phyloP scores from a whole-genome alignment of 2,113 vertebrate species.

The Anoplopoma fimbria region DNA sequence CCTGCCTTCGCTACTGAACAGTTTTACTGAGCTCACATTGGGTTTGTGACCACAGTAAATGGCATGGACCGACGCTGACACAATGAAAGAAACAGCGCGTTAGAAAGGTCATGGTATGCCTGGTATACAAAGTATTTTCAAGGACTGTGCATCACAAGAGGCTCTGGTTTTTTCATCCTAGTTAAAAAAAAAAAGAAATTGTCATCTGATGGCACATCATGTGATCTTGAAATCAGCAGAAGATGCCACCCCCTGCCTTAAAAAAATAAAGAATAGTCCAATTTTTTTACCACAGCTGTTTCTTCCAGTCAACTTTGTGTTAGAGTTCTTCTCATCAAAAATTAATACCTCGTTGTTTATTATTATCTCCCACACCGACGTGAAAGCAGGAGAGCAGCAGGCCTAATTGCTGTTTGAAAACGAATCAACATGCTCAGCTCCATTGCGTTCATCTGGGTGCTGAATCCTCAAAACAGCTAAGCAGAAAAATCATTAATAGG shows the following conservation, averaged over 20 bases:
- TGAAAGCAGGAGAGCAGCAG: slow-evolving; percentile 41
- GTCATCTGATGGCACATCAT: not conserved
- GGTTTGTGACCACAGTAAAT: not conserved
- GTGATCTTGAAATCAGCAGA: slow-evolving; percentile 23
- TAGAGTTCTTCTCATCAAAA: slow-evolving; percentile 64
- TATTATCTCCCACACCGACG: slow-evolving; percentile 46
- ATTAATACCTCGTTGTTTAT: slow-evolving; percentile 63
- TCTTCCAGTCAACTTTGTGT: slow-evolving; percentile 24
- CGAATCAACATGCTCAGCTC: slow-evolving; percentile 32
- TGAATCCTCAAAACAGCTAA: slow-evolving; percentile 27
- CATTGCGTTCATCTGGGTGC: not conserved
- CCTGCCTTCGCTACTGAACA: not conserved
- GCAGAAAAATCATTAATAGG: slow-evolving; percentile 20
- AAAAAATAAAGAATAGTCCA: not conserved
- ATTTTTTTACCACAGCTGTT: slow-evolving; percentile 37
- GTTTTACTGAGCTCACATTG: not conserved
- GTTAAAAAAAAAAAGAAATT: slow-evolving; percentile 8
- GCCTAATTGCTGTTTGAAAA: slow-evolving; percentile 43
- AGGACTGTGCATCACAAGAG: slow-evolving; percentile 31
- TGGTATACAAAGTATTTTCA: no score
- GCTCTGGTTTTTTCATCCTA: slow-evolving; percentile 17
- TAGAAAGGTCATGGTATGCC: no score
- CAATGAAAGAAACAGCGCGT: not conserved
- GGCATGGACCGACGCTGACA: not conserved
- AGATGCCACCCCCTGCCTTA: not conserved